phyloP scores from a whole-genome alignment of 2,113 vertebrate genomes.

The Lophius piscatorius region DNA sequence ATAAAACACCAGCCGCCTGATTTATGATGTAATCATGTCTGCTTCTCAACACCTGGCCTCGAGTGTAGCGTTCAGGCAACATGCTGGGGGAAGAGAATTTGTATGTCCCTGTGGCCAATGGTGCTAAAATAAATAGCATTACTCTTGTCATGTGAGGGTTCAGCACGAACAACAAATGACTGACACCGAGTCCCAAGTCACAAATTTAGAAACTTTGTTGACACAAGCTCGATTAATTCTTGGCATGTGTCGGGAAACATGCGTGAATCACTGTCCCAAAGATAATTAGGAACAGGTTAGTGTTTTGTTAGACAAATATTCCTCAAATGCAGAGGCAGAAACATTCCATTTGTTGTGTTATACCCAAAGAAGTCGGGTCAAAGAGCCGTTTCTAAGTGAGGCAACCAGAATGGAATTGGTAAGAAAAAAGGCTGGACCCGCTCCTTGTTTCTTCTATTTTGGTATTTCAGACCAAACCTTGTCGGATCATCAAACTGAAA shows the following conservation, averaged over 20 bases:
- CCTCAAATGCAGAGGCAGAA: slow-evolving; percentile 6
- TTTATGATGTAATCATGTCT: slow-evolving; percentile 27
- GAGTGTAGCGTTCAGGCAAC: background rate
- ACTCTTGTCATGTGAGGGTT: slow-evolving; percentile 4
- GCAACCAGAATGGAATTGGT: too few species aligned
- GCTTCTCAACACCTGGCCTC: background rate
- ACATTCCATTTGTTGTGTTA: background rate
- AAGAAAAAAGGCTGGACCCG: too few species aligned
- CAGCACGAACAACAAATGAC: slow-evolving; percentile 11
- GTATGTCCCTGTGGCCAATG: background rate
- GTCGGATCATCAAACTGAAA: too few species aligned
- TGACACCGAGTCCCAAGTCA: slow-evolving; percentile 4
- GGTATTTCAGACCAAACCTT: too few species aligned
- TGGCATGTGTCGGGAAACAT: slow-evolving; percentile 3
- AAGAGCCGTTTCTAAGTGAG: background rate
- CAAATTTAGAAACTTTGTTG: background rate
- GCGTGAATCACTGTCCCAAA: slow-evolving; percentile 25
- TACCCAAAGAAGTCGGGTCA: background rate
- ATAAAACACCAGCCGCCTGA: slow-evolving; percentile 36
- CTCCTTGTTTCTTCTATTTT: too few species aligned
- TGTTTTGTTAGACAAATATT: slow-evolving; percentile 23
- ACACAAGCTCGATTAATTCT: slow-evolving; percentile 43
- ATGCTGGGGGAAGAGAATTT: too few species aligned
- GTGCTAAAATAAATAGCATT: background rate
- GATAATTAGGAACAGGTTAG: slow-evolving; percentile 36